Evolutionary conservation across 1,140 invertebrate genomes (phyloP), one percentile per base, ranked within the genome.

Genomic region (Galendromus occidentalis): DNA sequence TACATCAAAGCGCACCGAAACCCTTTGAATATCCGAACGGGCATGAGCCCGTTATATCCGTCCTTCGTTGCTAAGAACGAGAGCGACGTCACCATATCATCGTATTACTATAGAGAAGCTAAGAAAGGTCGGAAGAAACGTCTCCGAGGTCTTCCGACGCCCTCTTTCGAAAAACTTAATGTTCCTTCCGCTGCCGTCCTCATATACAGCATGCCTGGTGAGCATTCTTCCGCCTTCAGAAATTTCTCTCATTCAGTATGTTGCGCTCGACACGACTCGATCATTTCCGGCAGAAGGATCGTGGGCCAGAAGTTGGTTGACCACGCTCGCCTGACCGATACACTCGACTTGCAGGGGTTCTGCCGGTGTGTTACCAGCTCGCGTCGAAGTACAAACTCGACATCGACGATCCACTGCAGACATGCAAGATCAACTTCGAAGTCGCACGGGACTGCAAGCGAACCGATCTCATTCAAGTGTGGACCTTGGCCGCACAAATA

Each of bases 391-490:
- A 59, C 22, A n/a, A 25, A 25, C 22, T 59, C 14, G 33, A 25
- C 51, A 33, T 59, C 12, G 14, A 25, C 51, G 51, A 59, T 9
- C 51, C 51, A 22, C 20, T 59, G 20, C 25, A 59, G 76, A 76
- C 88, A 78, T 94, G 90, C 74, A 82, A 83, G 51, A 81, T 81
- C 64, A 94, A 95, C 79, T 84, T 85, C 20, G 80, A 81, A 68
- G 79, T 84, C 6, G 87, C 89, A 22, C 80, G 82, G 7, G 77
- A 80, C 25, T 76, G 85, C 55, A 86, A 85, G 7, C 81, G 89
- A 42, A 79, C 82, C 68, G 91, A 93, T 76, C 75, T 94, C 44
- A 82, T 87, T 18, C 87, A 91, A 75, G 76, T 77, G 64, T 66
- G 69, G 68, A 44, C 42, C 68, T 28, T 66, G 42, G 64, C 59